phyloP scores from a whole-genome alignment of 2,888 invertebrate species.

The Caenorhabditis sulstoni region DNA sequence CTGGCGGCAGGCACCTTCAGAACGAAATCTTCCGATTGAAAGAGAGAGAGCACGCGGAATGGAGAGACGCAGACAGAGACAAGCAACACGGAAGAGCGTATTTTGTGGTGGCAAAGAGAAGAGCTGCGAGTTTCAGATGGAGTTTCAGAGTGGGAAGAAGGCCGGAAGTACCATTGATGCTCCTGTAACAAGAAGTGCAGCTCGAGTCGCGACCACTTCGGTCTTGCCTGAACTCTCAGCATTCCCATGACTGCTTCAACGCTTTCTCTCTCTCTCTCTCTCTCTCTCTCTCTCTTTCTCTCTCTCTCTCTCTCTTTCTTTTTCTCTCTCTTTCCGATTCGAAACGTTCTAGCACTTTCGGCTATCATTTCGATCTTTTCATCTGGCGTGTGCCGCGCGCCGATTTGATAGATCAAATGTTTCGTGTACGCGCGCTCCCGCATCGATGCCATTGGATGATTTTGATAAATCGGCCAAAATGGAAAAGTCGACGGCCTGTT shows the following conservation, averaged over 20 bases:
- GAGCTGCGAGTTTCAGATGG: no score
- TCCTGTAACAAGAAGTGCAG: no score
- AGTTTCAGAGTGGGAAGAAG: no score
- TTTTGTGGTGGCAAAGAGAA: no score
- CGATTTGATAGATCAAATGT: slow-evolving; percentile 32
- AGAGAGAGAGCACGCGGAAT: slow-evolving; percentile 10
- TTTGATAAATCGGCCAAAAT: not conserved
- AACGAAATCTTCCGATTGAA: slow-evolving; percentile 1
- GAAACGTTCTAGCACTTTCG: slow-evolving; percentile 7
- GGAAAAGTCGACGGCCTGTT: not conserved
- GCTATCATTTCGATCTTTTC: not conserved
- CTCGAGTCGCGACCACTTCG: no score
- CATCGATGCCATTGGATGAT: not conserved
- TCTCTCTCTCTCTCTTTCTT: not conserved
- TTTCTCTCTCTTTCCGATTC: not conserved
- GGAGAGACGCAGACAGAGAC: slow-evolving; percentile 42
- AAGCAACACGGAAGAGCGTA: not conserved
- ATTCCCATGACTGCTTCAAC: no score
- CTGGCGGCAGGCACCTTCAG: slow-evolving; percentile 8
- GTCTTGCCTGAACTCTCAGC: no score
- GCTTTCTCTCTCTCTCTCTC: not conserved
- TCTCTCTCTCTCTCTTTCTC: not conserved
- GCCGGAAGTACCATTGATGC: no score
- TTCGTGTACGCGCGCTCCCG: not conserved
- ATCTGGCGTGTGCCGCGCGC: not conserved